These are phyloP conservation scores for Thecophora atra DNA, from an alignment of 2,888 invertebrate genomes.

Conservation along the genomic window DNA sequence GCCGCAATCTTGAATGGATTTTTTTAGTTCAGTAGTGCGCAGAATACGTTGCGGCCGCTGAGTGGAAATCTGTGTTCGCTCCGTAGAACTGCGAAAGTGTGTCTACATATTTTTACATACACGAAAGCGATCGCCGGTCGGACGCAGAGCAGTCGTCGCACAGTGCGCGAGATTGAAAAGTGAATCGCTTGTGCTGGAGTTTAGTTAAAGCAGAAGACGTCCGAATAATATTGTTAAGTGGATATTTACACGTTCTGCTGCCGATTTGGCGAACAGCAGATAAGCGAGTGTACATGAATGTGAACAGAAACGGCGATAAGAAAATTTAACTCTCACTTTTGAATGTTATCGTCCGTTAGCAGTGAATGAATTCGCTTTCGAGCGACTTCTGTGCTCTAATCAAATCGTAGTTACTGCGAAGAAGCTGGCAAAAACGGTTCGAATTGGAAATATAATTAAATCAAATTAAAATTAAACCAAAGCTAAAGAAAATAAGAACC, in stretches of 20 bases:
- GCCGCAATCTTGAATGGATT: not conserved
- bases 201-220: not conserved
- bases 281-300: not conserved
- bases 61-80: constrained; percentile 16
- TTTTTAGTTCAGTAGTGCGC: constrained; percentile 9
- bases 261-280: not conserved
- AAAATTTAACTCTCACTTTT: constrained; percentile 36
- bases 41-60: constrained; percentile 2
- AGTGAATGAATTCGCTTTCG: constrained; percentile 32
- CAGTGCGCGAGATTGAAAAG: not conserved
- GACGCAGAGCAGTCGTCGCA: constrained; percentile 14
- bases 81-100: not conserved
- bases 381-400: not conserved
- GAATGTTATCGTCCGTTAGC: constrained; percentile 26
- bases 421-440: not conserved
- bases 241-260: not conserved
- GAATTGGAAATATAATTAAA: not conserved
- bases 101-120: not conserved
- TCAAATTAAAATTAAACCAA: not conserved
- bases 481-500: not conserved
- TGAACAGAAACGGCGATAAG: constrained; percentile 12
- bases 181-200: not conserved
- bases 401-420: not conserved
- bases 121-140: constrained; percentile 23
- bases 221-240: not conserved